Conservation (phyloP, 2,888 invertebrate species). For the Pandemis heparana region DNA sequence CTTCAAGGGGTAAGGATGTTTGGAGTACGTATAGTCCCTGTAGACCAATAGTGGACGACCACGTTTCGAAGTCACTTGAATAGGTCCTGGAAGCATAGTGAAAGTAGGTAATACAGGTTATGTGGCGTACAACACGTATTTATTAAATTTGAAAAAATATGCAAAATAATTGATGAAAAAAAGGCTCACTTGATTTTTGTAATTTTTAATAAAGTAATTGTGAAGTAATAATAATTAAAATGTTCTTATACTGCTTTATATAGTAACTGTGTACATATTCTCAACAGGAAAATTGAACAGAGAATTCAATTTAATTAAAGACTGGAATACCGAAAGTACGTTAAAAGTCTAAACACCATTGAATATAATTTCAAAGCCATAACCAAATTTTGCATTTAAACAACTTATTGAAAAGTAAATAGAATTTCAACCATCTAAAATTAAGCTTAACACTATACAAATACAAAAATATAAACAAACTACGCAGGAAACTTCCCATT, state of each 20-base stretch:
- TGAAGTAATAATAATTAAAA: background rate
- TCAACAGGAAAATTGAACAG: background rate
- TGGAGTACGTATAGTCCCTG: slow-evolving; percentile 67
- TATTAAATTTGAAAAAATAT: too few relatives aligned
- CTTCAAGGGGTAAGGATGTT: slow-evolving; percentile 63
- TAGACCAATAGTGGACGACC: slow-evolving; percentile 66
- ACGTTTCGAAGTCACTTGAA: slow-evolving; percentile 59
- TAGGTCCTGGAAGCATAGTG: slow-evolving; percentile 51
- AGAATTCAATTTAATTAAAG: background rate
- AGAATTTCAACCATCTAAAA: too few relatives aligned
- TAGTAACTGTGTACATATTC: background rate
- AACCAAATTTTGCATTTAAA: background rate
- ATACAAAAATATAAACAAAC: background rate
- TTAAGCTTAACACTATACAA: background rate
- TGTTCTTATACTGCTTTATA: background rate
- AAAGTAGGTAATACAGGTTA: background rate
- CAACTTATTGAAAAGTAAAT: background rate
- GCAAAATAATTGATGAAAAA: background rate
- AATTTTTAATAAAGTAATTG: background rate
- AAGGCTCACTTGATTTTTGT: background rate
- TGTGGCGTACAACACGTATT: too few relatives aligned
- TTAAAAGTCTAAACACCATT: background rate
- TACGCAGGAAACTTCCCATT: background rate
- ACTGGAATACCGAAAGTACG: background rate
- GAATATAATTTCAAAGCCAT: background rate